Base-by-base conservation (phyloP, 2,113 vertebrate genomes). In the Trematomus loennbergii region DNA sequence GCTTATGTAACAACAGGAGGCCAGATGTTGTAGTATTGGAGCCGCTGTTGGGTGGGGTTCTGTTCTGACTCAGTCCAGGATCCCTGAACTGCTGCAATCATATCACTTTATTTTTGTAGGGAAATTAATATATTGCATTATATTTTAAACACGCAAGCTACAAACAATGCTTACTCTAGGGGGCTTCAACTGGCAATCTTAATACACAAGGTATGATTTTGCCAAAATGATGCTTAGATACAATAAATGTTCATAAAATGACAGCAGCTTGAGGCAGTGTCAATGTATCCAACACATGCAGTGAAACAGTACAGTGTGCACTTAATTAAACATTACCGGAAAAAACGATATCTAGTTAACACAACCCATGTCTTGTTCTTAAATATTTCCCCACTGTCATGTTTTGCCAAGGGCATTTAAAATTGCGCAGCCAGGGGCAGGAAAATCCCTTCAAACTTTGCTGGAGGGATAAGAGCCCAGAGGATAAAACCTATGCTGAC, bases 371-470 rank as follows among this genome's bases (percentile, higher is more conserved):
- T 78, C 33, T 78, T 48, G 17, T 57, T 46, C 52, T 68, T 10
- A 67, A 85, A 85, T 29, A 73, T 74, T 86, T 84, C 81, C 75
- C 64, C 11, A 52, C 79, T 64, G 53, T 88, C 75, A 66, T 83
- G 74, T 85, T 91, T 88, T 46, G 43, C 79, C 92, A 92, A 93
- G 90, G 91, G 68, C 88, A 83, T 87, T 89, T 85, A 16, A 81
- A 83, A 83, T 40, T 80, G 63, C 66, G 3, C 78, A 87, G 67
- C 62, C 85, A 72, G 81, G 73, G 78, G 72, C 86, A 89, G 90
- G 92, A 93, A 91, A 93, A 91, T 91, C 89, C 92, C 89, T 89
- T 88, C 74, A 88, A 91, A 90, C 85, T 85, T 89, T 88, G 58
- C 82, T 73, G 22, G 43, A 92, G 76, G 84, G 78, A 90, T 88